A percentile compares a stretch with the other conserved stretches of the same genome.
These are phyloP conservation scores for Anguilla marmorata DNA, from an alignment of 2,797 vertebrate species.

Conservation along the genomic window DNA sequence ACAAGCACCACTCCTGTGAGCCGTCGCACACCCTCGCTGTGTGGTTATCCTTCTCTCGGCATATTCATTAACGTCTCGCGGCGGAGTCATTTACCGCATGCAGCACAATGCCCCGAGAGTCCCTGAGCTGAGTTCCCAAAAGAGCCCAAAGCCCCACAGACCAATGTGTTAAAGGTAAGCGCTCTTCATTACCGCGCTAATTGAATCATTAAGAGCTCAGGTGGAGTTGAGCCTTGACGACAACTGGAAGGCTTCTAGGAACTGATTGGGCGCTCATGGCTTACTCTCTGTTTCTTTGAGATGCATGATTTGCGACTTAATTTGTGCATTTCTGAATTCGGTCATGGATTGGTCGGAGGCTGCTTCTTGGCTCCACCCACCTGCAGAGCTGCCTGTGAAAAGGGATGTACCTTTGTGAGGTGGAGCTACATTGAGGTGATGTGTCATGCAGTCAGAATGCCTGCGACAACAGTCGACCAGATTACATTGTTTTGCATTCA, in stretches of 20 bases:
- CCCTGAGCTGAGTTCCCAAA: neutral
- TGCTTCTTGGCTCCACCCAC: neutral
- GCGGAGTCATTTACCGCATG: conserved; percentile 18
- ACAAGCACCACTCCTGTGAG: neutral
- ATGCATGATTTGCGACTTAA: neutral
- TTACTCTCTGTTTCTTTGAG: neutral
- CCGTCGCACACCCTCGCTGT: neutral
- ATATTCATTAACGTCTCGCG: conserved; percentile 23
- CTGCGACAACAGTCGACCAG: neutral
- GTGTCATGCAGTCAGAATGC: neutral
- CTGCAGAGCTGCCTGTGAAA: neutral
- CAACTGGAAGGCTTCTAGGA: neutral
- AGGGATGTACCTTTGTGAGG: neutral
- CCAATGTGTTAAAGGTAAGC: conserved; percentile 10
- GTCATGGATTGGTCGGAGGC: neutral
- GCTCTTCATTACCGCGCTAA: neutral
- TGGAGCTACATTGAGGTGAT: neutral
- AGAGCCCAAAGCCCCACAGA: conserved; percentile 2
- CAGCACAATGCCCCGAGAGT: neutral
- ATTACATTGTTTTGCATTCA: neutral
- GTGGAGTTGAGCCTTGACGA: neutral
- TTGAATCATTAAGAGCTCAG: conserved; percentile 13
- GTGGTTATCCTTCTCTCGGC: conserved; percentile 17
- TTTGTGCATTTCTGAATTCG: neutral
- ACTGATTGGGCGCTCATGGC: neutral